These are phyloP conservation scores for Pelobates fuscus DNA, from an alignment of 2,113 vertebrate species.

Conservation along the genomic window DNA sequence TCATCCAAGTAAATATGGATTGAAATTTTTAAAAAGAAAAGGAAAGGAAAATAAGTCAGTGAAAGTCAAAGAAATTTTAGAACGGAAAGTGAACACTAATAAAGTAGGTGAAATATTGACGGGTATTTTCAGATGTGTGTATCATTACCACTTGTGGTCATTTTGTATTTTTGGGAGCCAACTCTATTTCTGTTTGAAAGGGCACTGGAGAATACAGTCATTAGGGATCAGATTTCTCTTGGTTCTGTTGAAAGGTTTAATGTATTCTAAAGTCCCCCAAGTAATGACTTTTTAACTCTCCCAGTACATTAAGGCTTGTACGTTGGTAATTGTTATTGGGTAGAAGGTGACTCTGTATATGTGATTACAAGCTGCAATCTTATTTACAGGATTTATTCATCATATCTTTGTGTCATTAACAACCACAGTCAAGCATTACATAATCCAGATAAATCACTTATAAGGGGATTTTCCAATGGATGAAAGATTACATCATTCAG, in stretches of 20 bases:
- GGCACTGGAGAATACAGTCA: not conserved
- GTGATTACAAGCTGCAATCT: conserved; percentile 44
- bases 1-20: no score
- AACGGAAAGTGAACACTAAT: not conserved
- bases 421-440: conserved; percentile 51
- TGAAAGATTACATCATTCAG: conserved; percentile 60
- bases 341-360: conserved; percentile 13
- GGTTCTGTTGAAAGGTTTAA: conserved; percentile 27
- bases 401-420: conserved; percentile 45
- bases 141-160: not conserved
- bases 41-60: not conserved
- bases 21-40: no score
- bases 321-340: conserved; percentile 43
- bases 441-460: conserved; percentile 57
- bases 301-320: not conserved
- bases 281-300: not conserved
- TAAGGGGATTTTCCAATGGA: conserved; percentile 62
- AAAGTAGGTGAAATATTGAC: not conserved
- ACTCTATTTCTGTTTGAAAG: not conserved
- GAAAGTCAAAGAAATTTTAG: not conserved
- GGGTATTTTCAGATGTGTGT: not conserved
- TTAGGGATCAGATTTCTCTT: not conserved
- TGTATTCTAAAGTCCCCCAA: not conserved
- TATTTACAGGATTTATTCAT: conserved; percentile 52
- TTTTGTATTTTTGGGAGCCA: not conserved